Evolutionary conservation across 1,140 invertebrate species (phyloP).

Genomic region (Drosophila subpulchrella): DNA sequence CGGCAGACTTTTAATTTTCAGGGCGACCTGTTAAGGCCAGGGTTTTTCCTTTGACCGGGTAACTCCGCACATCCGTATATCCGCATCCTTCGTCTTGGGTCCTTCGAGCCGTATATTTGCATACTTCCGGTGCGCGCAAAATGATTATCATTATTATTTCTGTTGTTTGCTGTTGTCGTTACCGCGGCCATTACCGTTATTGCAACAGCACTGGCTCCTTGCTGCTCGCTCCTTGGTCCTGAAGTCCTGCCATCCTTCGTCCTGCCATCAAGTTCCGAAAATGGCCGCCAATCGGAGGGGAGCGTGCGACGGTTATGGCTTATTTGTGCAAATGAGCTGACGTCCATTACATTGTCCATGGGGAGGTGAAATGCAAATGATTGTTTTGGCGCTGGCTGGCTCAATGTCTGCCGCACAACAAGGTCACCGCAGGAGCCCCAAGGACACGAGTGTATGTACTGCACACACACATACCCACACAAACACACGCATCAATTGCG

Average conservation of each 20-base stretch:
- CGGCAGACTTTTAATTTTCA: slow-evolving; percentile 54
- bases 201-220: slow-evolving; percentile 52
- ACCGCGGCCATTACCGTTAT: slow-evolving; percentile 78
- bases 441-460: slow-evolving; percentile 22
- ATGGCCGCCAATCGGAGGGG: slow-evolving; percentile 47
- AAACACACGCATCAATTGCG: slow-evolving; percentile 44
- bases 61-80: slow-evolving; percentile 30
- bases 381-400: slow-evolving; percentile 55
- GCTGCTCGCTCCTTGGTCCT: slow-evolving; percentile 5
- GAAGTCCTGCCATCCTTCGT: slow-evolving; percentile 3
- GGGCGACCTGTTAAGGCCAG: slow-evolving; percentile 53
- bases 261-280: slow-evolving; percentile 25
- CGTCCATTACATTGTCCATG: slow-evolving; percentile 73
- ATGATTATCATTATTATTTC: slow-evolving; percentile 83
- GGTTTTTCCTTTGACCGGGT: slow-evolving; percentile 20
- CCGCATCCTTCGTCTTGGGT: slow-evolving; percentile 40
- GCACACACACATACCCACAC: neutral
- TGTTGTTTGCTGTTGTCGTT: slow-evolving; percentile 78
- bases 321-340: slow-evolving; percentile 80
- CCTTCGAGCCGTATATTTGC: slow-evolving; percentile 73
- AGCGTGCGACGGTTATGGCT: slow-evolving; percentile 71
- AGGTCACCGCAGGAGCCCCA: slow-evolving; percentile 51
- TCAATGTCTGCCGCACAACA: slow-evolving; percentile 48
- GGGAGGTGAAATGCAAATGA: slow-evolving; percentile 70
- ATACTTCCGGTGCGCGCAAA: slow-evolving; percentile 79